Evolutionary conservation across 2,113 vertebrate genomes (phyloP), one percentile per base, ranked within the genome.

Genomic region (Charadrius vociferus): DNA sequence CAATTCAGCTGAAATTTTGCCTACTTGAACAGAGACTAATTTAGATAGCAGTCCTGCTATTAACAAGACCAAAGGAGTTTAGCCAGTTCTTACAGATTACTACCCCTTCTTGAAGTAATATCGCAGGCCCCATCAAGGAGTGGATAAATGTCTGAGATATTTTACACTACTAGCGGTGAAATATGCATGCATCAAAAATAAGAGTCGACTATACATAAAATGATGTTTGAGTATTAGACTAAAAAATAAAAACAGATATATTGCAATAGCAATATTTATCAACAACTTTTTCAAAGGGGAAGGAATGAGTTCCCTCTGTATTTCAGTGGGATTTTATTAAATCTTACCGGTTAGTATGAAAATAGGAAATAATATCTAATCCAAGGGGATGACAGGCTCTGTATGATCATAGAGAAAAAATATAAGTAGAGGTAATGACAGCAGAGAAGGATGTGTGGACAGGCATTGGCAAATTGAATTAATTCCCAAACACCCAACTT

Each of bases 401-500:
- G 32, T 50, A 88, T 39, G 61, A 67, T 65, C 78, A 86, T 10
- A 63, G 23, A 72, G 55, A 55, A 65, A 72, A 82, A 78, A 77
- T 23, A 1, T 10, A 74, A 78, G 65, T 17, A 66, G 58, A 77
- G 53, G 32, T 50, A 94, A 59, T 58, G 95, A 92, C 92, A 95
- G 81, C 61, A n/a, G 74, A 85, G 39, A 88, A 91, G 20, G 78
- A 94, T n/a, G 81, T 94, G 92, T 86, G 71, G 93, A 96, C 45
- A 92, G 81, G 85, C 79, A 92, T 41, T 56, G 55, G 79, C 71
- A 96, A 94, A 96, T 94, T 83, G 79, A 95, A 94, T 92, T 95
- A 95, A 96, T 96, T 94, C 82, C 61, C 75, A 70, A 94, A 93
- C 75, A 93, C 9, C 11, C 70, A 88, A 81, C 85, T 93, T 92